Base-by-base conservation (phyloP, 2,113 vertebrate species). In the Litocranius walleri region DNA sequence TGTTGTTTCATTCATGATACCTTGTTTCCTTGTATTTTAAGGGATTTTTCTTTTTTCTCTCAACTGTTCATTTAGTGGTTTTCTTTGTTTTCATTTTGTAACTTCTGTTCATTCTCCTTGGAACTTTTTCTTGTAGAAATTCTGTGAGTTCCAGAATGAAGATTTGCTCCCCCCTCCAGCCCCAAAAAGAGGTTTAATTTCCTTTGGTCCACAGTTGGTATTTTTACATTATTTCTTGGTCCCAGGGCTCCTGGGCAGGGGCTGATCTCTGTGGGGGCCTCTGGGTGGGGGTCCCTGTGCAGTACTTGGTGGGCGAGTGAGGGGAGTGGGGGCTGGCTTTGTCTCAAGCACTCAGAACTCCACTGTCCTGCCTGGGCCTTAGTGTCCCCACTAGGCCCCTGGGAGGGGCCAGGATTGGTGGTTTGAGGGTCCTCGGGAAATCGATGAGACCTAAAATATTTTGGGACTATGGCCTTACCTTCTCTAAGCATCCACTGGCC, bases 181-280 rank as follows among this genome's bases (percentile, higher is more conserved):
- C 62, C 14, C 30, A 0, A 43, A 36, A 90, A 90, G 50, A 96
- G 33, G 64, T 50, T 91, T 97, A 96, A 97, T 98, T 97, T 92
- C 81, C 59, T 94, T 93, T 91, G 97, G 97, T 98, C 96, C 97
- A 94, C 56, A 93, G 52, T 85, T 15, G 48, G 30, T 57, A 33
- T 78, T 94, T 98, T 98, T 98, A 98, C 98, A 98, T 98, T 98
- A 95, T 96, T 48, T 93, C 59, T 48, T 40, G 23, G 36, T 16
- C 48, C 87, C 96, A 78, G 7, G 64, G 52, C 64, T 54, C 88
- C 19, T 1, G 40, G 74, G 5, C 19, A 54, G n/a, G 30, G 9
- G 19, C n/a, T 71, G 9, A 50, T 50, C 48, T 50, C 48, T 50
- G 12, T 52, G 50, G 64, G n/a, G 17, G 33, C 33, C 33, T 67